Evolutionary conservation across 35 echinoderm and acorn worm genomes (phyloP).

Genomic region (Apostichopus japonicus): DNA sequence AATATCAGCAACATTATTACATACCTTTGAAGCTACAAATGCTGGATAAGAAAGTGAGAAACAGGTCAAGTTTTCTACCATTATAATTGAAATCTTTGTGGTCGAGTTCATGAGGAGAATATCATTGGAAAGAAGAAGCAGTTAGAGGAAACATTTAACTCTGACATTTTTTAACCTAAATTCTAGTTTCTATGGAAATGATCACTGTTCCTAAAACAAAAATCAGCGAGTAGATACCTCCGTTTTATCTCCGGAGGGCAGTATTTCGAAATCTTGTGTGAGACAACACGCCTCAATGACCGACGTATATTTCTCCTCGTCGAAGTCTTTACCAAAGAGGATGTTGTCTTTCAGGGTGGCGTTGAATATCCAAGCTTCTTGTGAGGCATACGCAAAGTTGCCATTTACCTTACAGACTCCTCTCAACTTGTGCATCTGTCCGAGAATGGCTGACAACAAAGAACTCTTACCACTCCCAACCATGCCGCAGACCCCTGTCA

Average conservation of each 20-base stretch:
- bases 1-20: no score
- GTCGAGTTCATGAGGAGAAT: no score
- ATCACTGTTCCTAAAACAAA: no score
- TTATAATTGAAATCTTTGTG: no score
- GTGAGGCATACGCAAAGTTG: slow-evolving; percentile 74
- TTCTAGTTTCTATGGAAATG: no score
- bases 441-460: slow-evolving; percentile 84
- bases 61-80: no score
- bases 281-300: slow-evolving; percentile 76
- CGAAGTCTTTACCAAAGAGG: slow-evolving; percentile 81
- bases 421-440: slow-evolving; percentile 75
- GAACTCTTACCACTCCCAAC: slow-evolving; percentile 93
- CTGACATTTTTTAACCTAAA: no score
- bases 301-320: slow-evolving; percentile 61
- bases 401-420: slow-evolving; percentile 69
- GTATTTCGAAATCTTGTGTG: slow-evolving; percentile 79
- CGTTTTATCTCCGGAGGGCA: slow-evolving; percentile 78
- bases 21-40: no score
- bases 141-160: no score
- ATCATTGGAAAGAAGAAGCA: no score
- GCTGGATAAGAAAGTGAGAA: no score
- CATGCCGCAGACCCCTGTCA: slow-evolving; percentile 82
- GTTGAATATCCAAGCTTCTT: slow-evolving; percentile 92
- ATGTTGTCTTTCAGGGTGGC: slow-evolving; percentile 84
- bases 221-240: slow-evolving; percentile 59